phyloP scores from a whole-genome alignment of 2,113 vertebrate genomes.

The Bucco capensis region DNA sequence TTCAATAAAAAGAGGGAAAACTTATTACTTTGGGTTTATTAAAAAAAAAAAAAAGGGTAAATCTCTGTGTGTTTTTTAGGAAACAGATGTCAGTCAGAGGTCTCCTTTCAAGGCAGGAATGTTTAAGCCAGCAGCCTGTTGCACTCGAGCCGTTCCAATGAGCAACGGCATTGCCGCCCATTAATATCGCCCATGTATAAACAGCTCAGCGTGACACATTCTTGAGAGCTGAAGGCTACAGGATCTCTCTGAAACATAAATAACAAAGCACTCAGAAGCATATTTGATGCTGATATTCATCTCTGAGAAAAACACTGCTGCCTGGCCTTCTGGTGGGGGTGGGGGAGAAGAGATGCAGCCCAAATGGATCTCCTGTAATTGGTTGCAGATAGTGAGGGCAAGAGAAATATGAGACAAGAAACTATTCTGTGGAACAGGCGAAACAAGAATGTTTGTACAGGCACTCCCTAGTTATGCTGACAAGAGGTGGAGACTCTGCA shows the following conservation, averaged over 20 bases:
- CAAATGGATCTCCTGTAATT: conserved; percentile 99
- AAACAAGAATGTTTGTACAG: conserved; percentile 98
- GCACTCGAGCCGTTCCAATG: conserved; percentile 89
- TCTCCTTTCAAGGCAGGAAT: conserved; percentile 77
- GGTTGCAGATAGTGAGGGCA: conserved; percentile 99
- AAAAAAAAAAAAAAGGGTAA: conserved; percentile 54
- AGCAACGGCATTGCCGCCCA: conserved; percentile 94
- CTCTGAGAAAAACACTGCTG: conserved; percentile 90
- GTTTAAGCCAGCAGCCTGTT: conserved; percentile 91
- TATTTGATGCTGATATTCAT: conserved; percentile 99
- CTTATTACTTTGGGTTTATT: conserved; percentile 36
- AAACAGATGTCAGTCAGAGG: conserved; percentile 74
- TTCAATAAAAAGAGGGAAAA: conserved; percentile 43
- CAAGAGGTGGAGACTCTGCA: conserved; percentile 74
- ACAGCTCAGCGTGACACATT: conserved; percentile 98
- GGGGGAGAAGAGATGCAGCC: conserved; percentile 98
- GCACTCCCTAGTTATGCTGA: conserved; percentile 86
- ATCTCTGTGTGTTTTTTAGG: conserved; percentile 59
- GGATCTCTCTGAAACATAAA: conserved; percentile 91
- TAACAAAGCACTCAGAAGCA: conserved; percentile 99
- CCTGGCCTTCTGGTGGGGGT: conserved; percentile 90
- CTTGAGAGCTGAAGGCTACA: conserved; percentile 90
- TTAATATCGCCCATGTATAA: conserved; percentile 98
- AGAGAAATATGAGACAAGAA: conserved; percentile 93
- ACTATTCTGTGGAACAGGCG: conserved; percentile 89